phyloP scores from a whole-genome alignment of 2,797 vertebrate species.

The Alcedo quadribrachys region DNA sequence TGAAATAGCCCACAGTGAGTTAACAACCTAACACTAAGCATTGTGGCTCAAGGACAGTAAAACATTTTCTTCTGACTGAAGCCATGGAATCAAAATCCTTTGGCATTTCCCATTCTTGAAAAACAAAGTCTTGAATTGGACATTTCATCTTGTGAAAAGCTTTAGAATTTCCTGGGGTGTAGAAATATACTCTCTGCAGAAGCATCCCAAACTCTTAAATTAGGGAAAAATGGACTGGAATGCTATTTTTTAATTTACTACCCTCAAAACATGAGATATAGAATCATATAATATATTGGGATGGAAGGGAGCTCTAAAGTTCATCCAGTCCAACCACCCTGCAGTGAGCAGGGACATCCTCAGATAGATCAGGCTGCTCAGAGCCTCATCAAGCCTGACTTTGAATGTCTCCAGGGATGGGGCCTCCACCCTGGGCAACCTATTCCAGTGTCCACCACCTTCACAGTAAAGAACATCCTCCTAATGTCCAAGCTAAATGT shows the following conservation, averaged over 20 bases:
- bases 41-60: not conserved
- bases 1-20: not conserved
- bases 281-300: too few species aligned
- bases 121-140: not conserved
- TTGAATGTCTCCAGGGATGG: too few species aligned
- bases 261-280: not conserved
- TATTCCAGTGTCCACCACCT: too few species aligned
- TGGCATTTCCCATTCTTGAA: not conserved
- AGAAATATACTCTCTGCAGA: not conserved
- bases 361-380: too few species aligned
- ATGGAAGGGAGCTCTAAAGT: too few species aligned
- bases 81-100: not conserved
- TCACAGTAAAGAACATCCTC: too few species aligned
- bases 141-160: not conserved
- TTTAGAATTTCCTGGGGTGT: not conserved
- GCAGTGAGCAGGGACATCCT: too few species aligned
- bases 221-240: not conserved
- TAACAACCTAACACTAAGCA: not conserved
- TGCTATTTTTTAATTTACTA: not conserved
- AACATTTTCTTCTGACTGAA: not conserved
- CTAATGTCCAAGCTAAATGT: too few species aligned
- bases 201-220: not conserved
- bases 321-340: too few species aligned
- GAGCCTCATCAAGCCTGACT: too few species aligned
- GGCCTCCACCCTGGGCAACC: too few species aligned